A percentile compares a stretch with the other conserved stretches of the same genome.
These are phyloP conservation scores for Deroplatys truncata DNA, from an alignment of 2,888 invertebrate species.

Conservation along the genomic window DNA sequence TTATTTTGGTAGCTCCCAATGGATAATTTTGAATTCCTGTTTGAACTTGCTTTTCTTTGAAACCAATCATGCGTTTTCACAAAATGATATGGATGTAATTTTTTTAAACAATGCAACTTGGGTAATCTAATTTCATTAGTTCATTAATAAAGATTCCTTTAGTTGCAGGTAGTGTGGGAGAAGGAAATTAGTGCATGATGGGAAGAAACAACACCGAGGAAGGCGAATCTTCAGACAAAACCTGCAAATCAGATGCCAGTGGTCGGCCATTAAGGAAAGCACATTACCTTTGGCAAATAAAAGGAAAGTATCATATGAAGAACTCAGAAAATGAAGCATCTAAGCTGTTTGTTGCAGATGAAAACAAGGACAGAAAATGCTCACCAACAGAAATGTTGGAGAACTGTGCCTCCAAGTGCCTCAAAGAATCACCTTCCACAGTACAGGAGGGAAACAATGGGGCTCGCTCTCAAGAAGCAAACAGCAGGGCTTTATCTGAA, in stretches of 20 bases:
- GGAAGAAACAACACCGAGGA: constrained; percentile 32
- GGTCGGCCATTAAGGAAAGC: constrained; percentile 63
- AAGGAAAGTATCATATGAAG: constrained; percentile 45
- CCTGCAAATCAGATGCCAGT: constrained; percentile 51
- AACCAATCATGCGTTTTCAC: too few relatives aligned
- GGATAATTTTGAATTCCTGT: too few relatives aligned
- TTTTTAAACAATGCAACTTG: too few relatives aligned
- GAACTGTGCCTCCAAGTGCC: background rate
- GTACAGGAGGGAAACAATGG: background rate
- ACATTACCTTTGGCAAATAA: constrained; percentile 63
- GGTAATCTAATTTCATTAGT: background rate
- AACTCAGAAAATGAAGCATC: constrained; percentile 23
- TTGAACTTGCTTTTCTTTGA: too few relatives aligned
- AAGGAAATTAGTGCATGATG: background rate
- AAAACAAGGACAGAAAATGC: background rate
- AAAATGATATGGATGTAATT: too few relatives aligned
- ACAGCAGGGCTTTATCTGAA: background rate
- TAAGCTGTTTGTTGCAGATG: background rate
- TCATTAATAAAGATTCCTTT: background rate
- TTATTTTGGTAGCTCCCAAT: too few relatives aligned
- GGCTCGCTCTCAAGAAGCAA: background rate
- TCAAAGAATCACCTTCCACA: background rate
- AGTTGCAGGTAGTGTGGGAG: background rate
- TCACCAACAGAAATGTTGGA: background rate
- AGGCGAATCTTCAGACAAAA: constrained; percentile 51